Base-by-base conservation (phyloP, 2,113 vertebrate genomes). In the Pedionomus torquatus region DNA sequence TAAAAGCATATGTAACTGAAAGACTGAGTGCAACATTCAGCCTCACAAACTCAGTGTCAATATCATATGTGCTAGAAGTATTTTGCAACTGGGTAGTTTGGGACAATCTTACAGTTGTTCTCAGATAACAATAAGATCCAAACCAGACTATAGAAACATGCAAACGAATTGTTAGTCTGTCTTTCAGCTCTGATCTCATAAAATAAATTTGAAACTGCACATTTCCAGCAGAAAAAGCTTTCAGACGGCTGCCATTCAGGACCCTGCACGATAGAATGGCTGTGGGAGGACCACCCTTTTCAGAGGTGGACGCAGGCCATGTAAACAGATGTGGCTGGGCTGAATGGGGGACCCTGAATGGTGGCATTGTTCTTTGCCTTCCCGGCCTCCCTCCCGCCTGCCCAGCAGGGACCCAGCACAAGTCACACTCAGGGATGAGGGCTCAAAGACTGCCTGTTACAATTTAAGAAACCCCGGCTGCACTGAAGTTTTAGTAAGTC, bases 241-340 rank as follows among this genome's bases (percentile, higher is more conserved):
- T 83, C 78, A 90, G 97, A 37, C 4, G 7, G 9, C 95, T 96
- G 13, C 54, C 83, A 46, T 80, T 94, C 58, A 66, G 94, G 79
- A 48, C 93, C 64, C 7, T n/a, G 86, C 12, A 39, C 90, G 89
- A 96, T 76, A 94, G 84, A 96, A 93, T 78, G 93, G 94, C 97
- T 96, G 95, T 94, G 78, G 95, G 89, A 94, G 95, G 91, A 97
- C 92, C 93, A 86, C 92, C 69, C 93, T 82, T 97, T 97, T 97
- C 74, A 68, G 94, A 88, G 96, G 90, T 43, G 93, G 97, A 96
- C 51, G 72, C 91, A 92, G 97, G 97, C 96, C 97, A 41, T 97
- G 97, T 96, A 98, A 98, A 98, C 98, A 98, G 98, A 98, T 98
- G 98, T 98, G 97, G 94, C 89, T 18, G 78, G 52, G 66, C 81